A percentile compares a stretch with the other conserved stretches of the same genome.
phyloP scores from a whole-genome alignment of 2,888 invertebrate species.

The Ophion ventricosus region DNA sequence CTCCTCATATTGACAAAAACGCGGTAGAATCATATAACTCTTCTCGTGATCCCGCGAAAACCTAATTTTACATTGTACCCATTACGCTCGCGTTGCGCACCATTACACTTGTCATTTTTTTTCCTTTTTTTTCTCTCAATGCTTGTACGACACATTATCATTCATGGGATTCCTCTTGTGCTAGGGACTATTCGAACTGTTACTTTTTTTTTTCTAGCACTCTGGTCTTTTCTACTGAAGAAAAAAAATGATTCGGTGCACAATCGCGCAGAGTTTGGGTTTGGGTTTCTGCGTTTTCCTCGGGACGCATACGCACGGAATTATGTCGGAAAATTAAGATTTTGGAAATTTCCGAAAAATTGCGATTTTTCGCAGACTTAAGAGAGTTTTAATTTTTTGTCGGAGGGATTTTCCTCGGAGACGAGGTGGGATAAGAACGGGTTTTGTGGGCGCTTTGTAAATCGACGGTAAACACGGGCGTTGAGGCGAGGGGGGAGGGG shows the following conservation, averaged over 20 bases:
- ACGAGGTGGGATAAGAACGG: too few species aligned
- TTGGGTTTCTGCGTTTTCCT: too few species aligned
- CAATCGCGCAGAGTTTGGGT: too few species aligned
- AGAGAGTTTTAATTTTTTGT: too few species aligned
- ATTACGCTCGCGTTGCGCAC: constrained; percentile 19
- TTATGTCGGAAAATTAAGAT: too few species aligned
- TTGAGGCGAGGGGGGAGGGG: too few species aligned
- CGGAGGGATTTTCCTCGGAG: too few species aligned
- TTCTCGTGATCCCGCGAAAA: neutral
- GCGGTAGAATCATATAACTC: neutral
- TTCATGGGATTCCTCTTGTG: neutral
- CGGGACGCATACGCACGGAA: too few species aligned
- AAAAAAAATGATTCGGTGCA: neutral
- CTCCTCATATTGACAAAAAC: constrained; percentile 25
- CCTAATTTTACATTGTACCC: constrained; percentile 6
- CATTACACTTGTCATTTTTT: constrained; percentile 3
- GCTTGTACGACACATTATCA: neutral
- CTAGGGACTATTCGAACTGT: neutral
- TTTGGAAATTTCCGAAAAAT: too few species aligned
- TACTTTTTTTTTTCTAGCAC: neutral
- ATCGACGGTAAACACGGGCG: constrained; percentile 58
- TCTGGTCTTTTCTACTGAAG: neutral
- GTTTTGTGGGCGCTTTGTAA: constrained; percentile 33
- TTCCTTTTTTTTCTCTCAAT: neutral
- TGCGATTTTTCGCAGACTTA: too few species aligned